phyloP scores from a whole-genome alignment of 2,797 vertebrate genomes.

The Podarcis lilfordi region DNA sequence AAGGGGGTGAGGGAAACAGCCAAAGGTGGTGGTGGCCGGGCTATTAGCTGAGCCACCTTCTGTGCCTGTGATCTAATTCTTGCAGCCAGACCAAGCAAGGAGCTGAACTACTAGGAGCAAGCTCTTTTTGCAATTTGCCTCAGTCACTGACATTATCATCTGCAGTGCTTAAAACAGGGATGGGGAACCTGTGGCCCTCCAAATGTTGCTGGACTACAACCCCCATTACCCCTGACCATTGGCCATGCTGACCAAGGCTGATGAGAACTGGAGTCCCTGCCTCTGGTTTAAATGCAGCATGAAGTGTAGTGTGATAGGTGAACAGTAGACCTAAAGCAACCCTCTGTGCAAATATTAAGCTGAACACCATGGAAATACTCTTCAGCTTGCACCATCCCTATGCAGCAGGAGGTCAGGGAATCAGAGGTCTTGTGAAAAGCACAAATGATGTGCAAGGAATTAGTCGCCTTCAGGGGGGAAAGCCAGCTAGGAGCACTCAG shows the following conservation, averaged over 20 bases:
- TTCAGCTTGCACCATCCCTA: background rate
- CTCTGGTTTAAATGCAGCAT: slow-evolving; percentile 10
- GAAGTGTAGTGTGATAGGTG: slow-evolving; percentile 59
- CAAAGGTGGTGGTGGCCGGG: accelerated
- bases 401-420: background rate
- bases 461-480: background rate
- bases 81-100: slow-evolving; percentile 41
- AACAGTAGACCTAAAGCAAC: slow-evolving; percentile 49
- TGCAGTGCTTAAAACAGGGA: slow-evolving; percentile 25
- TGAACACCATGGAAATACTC: background rate
- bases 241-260: no score
- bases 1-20: no score
- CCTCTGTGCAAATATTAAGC: slow-evolving; percentile 10
- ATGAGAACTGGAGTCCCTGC: no score
- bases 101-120: slow-evolving; percentile 9
- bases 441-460: background rate
- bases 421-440: accelerated
- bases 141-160: slow-evolving; percentile 51
- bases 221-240: no score
- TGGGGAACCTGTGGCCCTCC: no score
- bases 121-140: slow-evolving; percentile 37
- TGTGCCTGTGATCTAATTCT: slow-evolving; percentile 45
- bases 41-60: background rate
- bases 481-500: background rate
- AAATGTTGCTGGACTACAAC: no score